A percentile compares a stretch with the other conserved stretches of the same genome.
Evolutionary conservation across 2,888 invertebrate genomes (phyloP).

Genomic region (Caenorhabditis angaria): DNA sequence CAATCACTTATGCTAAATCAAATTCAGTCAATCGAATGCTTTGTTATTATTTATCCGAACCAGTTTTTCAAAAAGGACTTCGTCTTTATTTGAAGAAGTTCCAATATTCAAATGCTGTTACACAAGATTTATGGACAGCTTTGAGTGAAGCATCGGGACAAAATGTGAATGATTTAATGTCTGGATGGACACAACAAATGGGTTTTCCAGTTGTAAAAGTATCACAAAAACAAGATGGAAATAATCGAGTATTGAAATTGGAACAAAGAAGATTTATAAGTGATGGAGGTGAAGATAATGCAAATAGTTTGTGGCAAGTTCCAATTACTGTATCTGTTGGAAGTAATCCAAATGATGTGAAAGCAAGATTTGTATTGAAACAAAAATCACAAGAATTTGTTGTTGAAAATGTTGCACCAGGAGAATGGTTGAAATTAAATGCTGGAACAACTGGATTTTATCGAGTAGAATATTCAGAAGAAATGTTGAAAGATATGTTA

Average conservation of each 20-base stretch:
- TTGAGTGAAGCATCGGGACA: constrained; percentile 84
- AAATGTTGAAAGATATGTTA: constrained; percentile 75
- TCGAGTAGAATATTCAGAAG: constrained; percentile 78
- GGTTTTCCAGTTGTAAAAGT: constrained; percentile 87
- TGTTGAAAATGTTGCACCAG: constrained; percentile 80
- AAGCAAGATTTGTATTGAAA: constrained; percentile 78
- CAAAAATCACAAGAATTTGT: constrained; percentile 79
- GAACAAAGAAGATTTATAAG: constrained; percentile 85
- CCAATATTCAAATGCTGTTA: constrained; percentile 88
- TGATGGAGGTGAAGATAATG: constrained; percentile 78
- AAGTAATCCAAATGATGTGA: constrained; percentile 78
- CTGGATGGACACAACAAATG: constrained; percentile 93
- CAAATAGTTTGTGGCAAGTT: constrained; percentile 84
- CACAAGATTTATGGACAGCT: constrained; percentile 91
- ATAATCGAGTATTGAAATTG: constrained; percentile 79
- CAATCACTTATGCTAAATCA: constrained; percentile 92
- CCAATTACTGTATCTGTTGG: constrained; percentile 86
- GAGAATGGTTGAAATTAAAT: constrained; percentile 90
- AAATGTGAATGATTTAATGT: constrained; percentile 90
- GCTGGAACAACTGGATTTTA: constrained; percentile 88
- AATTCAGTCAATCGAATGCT: constrained; percentile 91
- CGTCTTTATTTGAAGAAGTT: constrained; percentile 86
- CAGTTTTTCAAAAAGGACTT: constrained; percentile 82
- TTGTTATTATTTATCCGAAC: constrained; percentile 90
- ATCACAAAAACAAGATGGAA: constrained; percentile 46